Evolutionary conservation across 2,113 vertebrate species (phyloP).

Genomic region (Crotalus tigris): DNA sequence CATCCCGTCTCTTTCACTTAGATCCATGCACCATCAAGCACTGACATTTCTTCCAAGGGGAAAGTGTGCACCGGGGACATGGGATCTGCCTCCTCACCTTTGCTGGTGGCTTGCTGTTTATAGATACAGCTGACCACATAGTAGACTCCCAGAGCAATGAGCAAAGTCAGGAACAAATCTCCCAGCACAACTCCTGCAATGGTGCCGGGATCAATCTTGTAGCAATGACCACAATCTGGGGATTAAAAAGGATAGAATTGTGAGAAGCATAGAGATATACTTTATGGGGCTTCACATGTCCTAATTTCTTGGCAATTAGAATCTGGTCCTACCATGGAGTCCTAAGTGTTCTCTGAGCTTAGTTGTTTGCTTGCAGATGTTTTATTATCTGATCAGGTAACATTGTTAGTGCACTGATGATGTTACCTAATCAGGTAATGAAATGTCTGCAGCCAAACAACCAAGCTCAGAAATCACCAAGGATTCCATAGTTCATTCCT

Average conservation of each 20-base stretch:
- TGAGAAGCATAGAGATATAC: background rate
- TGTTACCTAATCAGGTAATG: background rate
- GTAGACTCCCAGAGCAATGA: slow-evolving; percentile 68
- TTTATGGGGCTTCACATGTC: background rate
- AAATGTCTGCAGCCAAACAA: background rate
- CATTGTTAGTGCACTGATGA: background rate
- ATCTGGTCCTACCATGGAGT: background rate
- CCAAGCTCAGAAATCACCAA: background rate
- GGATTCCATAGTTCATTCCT: background rate
- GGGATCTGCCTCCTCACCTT: background rate
- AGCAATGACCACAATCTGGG: slow-evolving; percentile 69
- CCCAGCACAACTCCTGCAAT: slow-evolving; percentile 65
- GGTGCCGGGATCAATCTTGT: slow-evolving; percentile 57
- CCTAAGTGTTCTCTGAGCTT: background rate
- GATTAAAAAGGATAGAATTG: background rate
- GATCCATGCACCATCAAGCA: background rate
- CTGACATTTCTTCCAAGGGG: background rate
- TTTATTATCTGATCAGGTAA: background rate
- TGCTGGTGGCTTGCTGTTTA: slow-evolving; percentile 16
- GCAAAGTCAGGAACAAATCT: slow-evolving; percentile 71
- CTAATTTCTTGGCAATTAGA: no score
- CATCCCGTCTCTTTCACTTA: background rate
- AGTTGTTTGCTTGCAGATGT: background rate
- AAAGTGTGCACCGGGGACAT: background rate
- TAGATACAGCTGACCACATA: slow-evolving; percentile 59